Base-by-base conservation (phyloP, 2,888 invertebrate species). In the Liodrosophila aerea region DNA sequence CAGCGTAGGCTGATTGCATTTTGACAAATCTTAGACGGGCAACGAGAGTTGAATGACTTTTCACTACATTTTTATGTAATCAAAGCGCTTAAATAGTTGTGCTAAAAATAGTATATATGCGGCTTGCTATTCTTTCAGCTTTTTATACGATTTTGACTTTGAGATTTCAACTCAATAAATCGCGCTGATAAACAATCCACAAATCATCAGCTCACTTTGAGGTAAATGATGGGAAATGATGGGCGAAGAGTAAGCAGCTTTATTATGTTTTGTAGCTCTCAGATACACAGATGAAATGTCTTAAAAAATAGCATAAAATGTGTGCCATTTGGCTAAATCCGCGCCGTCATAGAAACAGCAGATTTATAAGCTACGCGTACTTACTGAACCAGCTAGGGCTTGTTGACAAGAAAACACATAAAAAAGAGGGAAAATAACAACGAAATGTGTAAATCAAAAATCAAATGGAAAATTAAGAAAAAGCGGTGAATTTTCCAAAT, bases 31-130 rank as follows among this genome's bases (percentile, higher is more conserved):
- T n/a, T n/a, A n/a, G n/a, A n/a, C n/a, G n/a, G n/a, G n/a, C n/a
- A n/a, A n/a, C n/a, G n/a, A 64, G 67, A 52, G 75, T 76, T 76
- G 68, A 76, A 76, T 78, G 75, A 77, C 75, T 69, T 70, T 33
- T 52, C 47, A 34, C 16, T 54, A 47, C n/a, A 41, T 41, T 27
- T 40, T 34, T 49, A 52, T 41, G 45, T 56, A 72, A 62, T 46
- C 54, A 46, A 13, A 7, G n/a, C 15, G 30, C 9, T 8, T 18
- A 37, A 16, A 43, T 13, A 41, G 30, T 31, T 30, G 36, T 31
- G 11, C 36, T 30, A 33, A 16, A 27, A 18, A n/a, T 31, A 13
- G 16, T 12, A 39, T 29, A 22, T 53, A 37, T 30, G 12, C 3
- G 11, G 15, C 27, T 4, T 3, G 12, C 18, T 5, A 30, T 31